Conservation (phyloP, 2,797 vertebrate genomes). For the Mus minutoides region DNA sequence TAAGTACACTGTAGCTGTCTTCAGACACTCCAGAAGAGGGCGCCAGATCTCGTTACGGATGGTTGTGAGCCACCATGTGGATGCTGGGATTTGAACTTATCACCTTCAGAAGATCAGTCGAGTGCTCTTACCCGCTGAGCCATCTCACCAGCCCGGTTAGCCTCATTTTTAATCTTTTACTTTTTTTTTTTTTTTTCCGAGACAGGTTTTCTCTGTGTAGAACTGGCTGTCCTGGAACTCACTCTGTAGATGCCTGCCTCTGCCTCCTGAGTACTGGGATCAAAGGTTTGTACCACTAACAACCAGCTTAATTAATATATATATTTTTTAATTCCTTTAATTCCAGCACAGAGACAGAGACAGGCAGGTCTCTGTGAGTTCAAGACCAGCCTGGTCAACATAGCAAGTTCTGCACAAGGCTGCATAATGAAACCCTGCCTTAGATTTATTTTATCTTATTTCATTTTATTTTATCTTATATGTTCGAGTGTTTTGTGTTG, state of each 20-base stretch:
- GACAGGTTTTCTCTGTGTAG: background rate
- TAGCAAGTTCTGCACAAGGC: background rate
- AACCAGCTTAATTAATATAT: background rate
- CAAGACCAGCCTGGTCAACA: background rate
- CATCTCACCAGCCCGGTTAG: too few species aligned
- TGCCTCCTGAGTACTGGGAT: background rate
- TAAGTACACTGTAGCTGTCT: too few species aligned
- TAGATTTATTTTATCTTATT: background rate
- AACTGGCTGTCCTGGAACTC: background rate
- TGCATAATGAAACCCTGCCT: background rate
- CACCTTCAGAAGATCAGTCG: too few species aligned
- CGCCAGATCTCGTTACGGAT: too few species aligned
- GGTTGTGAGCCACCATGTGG: too few species aligned
- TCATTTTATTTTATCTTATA: background rate
- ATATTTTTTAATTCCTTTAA: background rate
- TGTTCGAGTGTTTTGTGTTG: background rate
- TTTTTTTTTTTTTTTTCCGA: background rate
- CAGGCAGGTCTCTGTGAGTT: background rate
- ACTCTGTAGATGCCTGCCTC: background rate
- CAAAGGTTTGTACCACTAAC: background rate
- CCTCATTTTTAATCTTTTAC: background rate
- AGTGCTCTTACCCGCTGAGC: too few species aligned
- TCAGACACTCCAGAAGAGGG: too few species aligned
- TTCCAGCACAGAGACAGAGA: background rate
- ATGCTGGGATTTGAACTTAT: too few species aligned